A percentile compares a stretch with the other conserved stretches of the same genome.
Conservation (phyloP, 2,888 invertebrate species). For the Drosophila quinaria region DNA sequence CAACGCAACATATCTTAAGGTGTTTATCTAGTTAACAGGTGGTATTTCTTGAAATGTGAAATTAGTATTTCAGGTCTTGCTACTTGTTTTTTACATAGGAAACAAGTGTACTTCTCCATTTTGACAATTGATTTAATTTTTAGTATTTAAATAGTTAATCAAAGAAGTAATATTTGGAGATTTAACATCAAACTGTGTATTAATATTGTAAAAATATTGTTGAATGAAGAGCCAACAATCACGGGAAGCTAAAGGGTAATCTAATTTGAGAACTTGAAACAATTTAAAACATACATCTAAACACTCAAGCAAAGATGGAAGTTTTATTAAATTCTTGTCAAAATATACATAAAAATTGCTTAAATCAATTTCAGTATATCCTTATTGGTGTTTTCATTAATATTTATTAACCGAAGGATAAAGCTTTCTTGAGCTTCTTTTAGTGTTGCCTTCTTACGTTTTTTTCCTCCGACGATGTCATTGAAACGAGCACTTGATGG, state of each 20-base stretch:
- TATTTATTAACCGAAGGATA: no score
- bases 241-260: background rate
- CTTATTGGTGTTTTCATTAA: background rate
- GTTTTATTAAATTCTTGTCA: background rate
- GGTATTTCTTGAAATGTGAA: background rate
- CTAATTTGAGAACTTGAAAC: background rate
- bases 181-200: background rate
- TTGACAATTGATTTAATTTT: no score
- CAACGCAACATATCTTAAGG: background rate
- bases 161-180: background rate
- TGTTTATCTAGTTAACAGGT: background rate
- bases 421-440: no score
- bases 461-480: no score
- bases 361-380: background rate
- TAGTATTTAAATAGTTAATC: background rate
- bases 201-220: background rate
- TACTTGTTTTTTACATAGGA: background rate
- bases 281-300: background rate
- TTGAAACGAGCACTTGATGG: no score
- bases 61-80: background rate
- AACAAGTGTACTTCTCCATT: background rate
- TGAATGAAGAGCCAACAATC: background rate
- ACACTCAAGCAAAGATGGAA: background rate
- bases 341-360: background rate
- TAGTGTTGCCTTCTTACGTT: no score